Conservation (phyloP, 2,797 vertebrate genomes). For the Sorex maritimensis region DNA sequence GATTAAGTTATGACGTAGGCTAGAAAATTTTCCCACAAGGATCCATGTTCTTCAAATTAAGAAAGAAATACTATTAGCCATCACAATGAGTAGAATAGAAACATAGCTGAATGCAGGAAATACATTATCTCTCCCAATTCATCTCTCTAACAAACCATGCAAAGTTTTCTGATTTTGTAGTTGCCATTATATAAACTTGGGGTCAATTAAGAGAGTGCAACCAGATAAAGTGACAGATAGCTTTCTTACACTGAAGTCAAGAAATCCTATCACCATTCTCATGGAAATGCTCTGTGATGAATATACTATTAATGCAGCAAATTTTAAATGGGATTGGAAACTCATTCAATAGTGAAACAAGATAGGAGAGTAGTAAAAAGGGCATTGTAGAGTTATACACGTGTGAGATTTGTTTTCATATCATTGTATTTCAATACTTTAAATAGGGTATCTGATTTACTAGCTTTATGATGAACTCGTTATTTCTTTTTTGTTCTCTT, state of each 20-base stretch:
- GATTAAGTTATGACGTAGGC: conserved; percentile 28
- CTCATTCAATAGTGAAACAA: conserved; percentile 93
- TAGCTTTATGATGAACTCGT: conserved; percentile 74
- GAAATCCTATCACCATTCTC: conserved; percentile 91
- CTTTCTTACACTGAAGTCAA: conserved; percentile 91
- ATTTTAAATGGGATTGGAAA: conserved; percentile 89
- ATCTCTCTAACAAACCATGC: neutral
- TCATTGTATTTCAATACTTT: conserved; percentile 90
- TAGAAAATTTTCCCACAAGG: neutral
- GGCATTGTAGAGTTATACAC: conserved; percentile 90
- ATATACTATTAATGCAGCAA: conserved; percentile 91
- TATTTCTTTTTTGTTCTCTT: conserved; percentile 73
- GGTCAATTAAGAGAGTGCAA: conserved; percentile 86
- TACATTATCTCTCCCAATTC: neutral
- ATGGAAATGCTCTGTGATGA: conserved; percentile 91
- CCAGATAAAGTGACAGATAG: conserved; percentile 91
- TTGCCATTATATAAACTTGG: conserved; percentile 74
- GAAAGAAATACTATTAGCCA: neutral
- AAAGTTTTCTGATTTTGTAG: neutral
- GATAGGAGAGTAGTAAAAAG: conserved; percentile 93
- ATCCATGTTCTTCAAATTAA: neutral
- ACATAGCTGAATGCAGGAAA: neutral
- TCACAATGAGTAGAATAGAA: neutral
- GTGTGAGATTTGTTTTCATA: conserved; percentile 92
- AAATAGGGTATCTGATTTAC: conserved; percentile 89